Base-by-base conservation (phyloP, 2,113 vertebrate species). In the Scalopus aquaticus region DNA sequence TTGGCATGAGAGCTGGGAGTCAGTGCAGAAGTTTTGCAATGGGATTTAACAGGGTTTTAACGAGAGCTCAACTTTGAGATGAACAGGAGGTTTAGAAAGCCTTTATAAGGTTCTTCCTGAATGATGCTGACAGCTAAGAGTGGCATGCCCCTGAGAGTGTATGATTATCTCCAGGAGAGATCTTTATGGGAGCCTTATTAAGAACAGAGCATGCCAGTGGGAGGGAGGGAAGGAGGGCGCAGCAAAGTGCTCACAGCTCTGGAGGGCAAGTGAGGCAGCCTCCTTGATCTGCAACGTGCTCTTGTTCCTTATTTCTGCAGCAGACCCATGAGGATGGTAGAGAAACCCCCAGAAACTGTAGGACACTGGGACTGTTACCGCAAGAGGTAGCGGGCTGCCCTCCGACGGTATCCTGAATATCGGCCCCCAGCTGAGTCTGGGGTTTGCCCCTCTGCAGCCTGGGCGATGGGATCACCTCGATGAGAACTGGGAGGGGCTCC, bases 241-340 rank as follows among this genome's bases (percentile, higher is more conserved):
- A 91, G 95, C 93, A 86, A 72, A 49, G 46, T 94, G 96, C 35
- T 97, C 88, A 54, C 49, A 96, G 96, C 79, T 95, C 94, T 69
- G 95, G 88, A 97, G 97, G 97, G 97, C 97, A 97, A 96, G 96
- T 97, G 94, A 97, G 97, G 97, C 97, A 97, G 94, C 96, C 80
- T 90, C 90, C 74, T 60, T 51, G 17, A 62, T 49, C 65, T 97
- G 97, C 97, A 97, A 78, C 79, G 95, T 90, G 88, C 78, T 82
- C 39, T 90, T 92, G 73, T 39, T 46, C 54, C 2, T 28, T 76
- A 62, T 93, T 79, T 79, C 95, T 90, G 90, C 94, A 94, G 24
- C 72, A 91, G 44, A 73, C 90, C 39, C 24, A 16, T 13, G 13
- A 88, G 42, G 58, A 11, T 85, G 77, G 24, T 44, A 60, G 84